phyloP scores from a whole-genome alignment of 2,113 vertebrate genomes.

The Scopus umbretta region DNA sequence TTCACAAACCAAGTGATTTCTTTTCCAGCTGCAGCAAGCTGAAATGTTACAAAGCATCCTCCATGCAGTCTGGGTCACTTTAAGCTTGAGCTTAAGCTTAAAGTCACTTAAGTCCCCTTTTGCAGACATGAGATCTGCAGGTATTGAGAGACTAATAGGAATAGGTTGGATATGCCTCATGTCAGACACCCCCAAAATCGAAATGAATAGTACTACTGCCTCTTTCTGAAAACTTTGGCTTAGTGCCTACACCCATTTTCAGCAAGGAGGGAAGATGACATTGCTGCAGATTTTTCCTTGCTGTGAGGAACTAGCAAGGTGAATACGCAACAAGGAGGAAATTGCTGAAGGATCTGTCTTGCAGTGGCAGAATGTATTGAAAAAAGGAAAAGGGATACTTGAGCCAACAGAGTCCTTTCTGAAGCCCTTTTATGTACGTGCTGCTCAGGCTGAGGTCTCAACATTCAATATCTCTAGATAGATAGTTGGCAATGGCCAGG shows the following conservation, averaged over 20 bases:
- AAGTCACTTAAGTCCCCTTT: background rate
- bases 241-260: slow-evolving; percentile 7
- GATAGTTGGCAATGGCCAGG: background rate
- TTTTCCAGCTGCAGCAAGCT: background rate
- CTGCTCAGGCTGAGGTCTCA: background rate
- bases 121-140: background rate
- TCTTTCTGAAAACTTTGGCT: slow-evolving; percentile 25
- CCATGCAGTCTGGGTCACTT: background rate
- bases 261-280: background rate
- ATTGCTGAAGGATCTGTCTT: background rate
- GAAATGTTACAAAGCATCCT: background rate
- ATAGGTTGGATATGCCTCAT: background rate
- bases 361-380: background rate
- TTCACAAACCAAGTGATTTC: background rate
- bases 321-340: background rate
- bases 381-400: background rate
- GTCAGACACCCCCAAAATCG: background rate
- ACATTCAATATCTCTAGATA: fast-evolving
- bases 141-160: background rate
- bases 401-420: background rate
- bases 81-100: background rate
- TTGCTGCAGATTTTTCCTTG: slow-evolving; percentile 11
- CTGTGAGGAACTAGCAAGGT: slow-evolving; percentile 16
- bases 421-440: background rate
- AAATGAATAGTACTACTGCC: background rate